Conservation (phyloP, 2,113 vertebrate genomes). For the Ceyx melanurus region DNA sequence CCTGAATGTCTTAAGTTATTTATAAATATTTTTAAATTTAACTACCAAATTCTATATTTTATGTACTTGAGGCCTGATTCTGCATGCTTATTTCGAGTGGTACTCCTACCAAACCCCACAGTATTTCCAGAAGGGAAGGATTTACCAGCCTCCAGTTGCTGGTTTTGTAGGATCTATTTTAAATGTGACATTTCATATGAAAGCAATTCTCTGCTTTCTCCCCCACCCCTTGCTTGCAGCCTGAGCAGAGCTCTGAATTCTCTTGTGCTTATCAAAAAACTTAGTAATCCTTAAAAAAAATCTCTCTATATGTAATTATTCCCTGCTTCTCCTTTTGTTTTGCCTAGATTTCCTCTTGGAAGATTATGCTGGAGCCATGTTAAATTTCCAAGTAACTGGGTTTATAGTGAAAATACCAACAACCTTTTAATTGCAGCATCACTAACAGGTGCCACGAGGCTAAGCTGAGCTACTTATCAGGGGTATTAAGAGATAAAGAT, state of each 20-base stretch:
- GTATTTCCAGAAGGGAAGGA: not conserved
- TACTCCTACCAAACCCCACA: not conserved
- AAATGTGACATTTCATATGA: not conserved
- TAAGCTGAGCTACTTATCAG: not conserved
- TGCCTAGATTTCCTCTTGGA: not conserved
- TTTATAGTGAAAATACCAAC: not conserved
- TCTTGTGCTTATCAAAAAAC: not conserved
- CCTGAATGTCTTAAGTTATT: constrained; percentile 61
- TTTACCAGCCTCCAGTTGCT: not conserved
- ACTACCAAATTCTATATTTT: constrained; percentile 18
- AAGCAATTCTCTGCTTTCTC: not conserved
- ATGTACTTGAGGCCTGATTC: not conserved
- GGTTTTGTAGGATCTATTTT: not conserved
- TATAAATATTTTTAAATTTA: constrained; percentile 12
- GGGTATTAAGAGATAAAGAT: not conserved
- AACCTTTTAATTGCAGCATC: not conserved
- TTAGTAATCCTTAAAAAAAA: no score
- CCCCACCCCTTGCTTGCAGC: not conserved
- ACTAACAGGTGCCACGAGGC: not conserved
- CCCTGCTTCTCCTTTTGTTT: not conserved
- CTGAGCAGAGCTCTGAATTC: not conserved
- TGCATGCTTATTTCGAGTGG: not conserved
- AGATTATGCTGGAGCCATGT: not conserved
- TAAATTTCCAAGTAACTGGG: not conserved
- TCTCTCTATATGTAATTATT: no score